A percentile compares a stretch with the other conserved stretches of the same genome.
These are phyloP conservation scores for Phyto melanocephala DNA, from an alignment of 2,888 invertebrate species.

Conservation along the genomic window DNA sequence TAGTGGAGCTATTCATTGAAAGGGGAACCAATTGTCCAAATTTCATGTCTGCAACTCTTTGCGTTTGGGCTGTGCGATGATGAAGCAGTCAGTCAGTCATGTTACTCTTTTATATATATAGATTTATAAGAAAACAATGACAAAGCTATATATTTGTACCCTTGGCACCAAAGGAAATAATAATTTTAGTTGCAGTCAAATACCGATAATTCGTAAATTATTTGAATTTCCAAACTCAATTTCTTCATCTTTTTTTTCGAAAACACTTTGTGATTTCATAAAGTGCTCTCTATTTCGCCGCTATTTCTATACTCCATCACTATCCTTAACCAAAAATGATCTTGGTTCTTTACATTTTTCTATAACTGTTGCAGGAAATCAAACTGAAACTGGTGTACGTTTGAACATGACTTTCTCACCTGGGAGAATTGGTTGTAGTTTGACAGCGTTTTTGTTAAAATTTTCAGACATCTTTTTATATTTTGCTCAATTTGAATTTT, in stretches of 20 bases:
- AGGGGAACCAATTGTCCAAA: too few relatives aligned
- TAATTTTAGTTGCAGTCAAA: too few relatives aligned
- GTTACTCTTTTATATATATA: too few relatives aligned
- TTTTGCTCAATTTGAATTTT: not conserved
- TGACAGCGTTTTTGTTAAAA: not conserved
- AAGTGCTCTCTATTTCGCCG: constrained; percentile 14
- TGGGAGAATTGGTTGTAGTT: not conserved
- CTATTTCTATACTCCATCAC: constrained; percentile 22
- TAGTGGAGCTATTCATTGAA: too few relatives aligned
- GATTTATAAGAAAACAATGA: too few relatives aligned
- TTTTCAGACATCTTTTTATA: not conserved
- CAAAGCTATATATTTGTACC: too few relatives aligned
- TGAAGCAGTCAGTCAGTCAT: too few relatives aligned
- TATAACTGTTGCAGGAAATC: not conserved
- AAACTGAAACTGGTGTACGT: constrained; percentile 4
- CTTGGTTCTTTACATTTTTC: constrained; percentile 15
- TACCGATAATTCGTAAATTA: too few relatives aligned
- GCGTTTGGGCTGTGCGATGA: too few relatives aligned
- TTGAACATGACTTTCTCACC: constrained; percentile 23
- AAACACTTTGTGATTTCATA: not conserved
- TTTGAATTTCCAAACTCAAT: too few relatives aligned
- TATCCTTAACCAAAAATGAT: constrained; percentile 5
- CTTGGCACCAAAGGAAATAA: too few relatives aligned
- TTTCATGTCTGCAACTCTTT: too few relatives aligned
- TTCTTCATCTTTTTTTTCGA: constrained; percentile 5